These are phyloP conservation scores for Ariopsis seemanni DNA, from an alignment of 2,113 vertebrate genomes.

Conservation along the genomic window DNA sequence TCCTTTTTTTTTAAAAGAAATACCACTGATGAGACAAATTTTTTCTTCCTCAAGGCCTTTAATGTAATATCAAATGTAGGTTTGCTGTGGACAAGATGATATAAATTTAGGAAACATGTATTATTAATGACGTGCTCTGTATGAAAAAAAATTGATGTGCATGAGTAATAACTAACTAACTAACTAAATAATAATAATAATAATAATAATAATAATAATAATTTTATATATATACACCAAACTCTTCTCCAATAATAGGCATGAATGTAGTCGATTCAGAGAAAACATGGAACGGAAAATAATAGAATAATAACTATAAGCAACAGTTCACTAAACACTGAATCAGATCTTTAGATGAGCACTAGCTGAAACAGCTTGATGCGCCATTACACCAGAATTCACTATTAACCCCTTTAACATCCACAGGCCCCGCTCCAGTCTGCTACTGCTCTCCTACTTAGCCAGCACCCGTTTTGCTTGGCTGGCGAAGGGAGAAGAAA, in stretches of 20 bases:
- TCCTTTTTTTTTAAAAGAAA: slow-evolving; percentile 59
- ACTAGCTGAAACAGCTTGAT: slow-evolving; percentile 23
- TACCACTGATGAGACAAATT: slow-evolving; percentile 73
- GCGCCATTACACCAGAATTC: not conserved
- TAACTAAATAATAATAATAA: not conserved
- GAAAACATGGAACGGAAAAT: not conserved
- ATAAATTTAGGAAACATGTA: slow-evolving; percentile 74
- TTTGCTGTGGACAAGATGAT: slow-evolving; percentile 72
- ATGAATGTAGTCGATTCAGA: not conserved
- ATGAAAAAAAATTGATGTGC: slow-evolving; percentile 67
- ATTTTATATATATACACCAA: not conserved
- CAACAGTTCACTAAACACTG: slow-evolving; percentile 19
- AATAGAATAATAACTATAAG: slow-evolving; percentile 18
- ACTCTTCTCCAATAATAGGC: slow-evolving; percentile 7
- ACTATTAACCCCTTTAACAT: slow-evolving; percentile 50
- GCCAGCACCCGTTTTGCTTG: slow-evolving; percentile 49
- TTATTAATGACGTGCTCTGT: slow-evolving; percentile 69
- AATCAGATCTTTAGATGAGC: slow-evolving; percentile 26
- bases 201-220: slow-evolving; percentile 13
- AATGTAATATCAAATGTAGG: slow-evolving; percentile 78
- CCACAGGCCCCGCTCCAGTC: slow-evolving; percentile 21
- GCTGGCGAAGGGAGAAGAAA: slow-evolving; percentile 34
- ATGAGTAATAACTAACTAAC: slow-evolving; percentile 58
- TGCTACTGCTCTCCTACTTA: slow-evolving; percentile 37
- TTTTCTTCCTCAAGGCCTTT: slow-evolving; percentile 71